Evolutionary conservation across 2,888 invertebrate species (phyloP), one percentile per base, ranked within the genome.

Genomic region (Auanema sp.): DNA sequence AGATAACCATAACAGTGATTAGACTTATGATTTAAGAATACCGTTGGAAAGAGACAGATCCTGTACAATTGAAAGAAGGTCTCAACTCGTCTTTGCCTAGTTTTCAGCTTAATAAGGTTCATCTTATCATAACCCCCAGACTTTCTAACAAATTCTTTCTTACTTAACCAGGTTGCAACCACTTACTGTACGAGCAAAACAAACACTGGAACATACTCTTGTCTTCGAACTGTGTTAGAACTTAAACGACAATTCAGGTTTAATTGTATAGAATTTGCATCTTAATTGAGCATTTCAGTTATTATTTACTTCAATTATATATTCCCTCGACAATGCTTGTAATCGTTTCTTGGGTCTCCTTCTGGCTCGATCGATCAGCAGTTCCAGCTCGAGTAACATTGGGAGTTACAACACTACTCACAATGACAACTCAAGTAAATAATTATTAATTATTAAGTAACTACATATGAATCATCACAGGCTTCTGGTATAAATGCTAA

Each of bases 301-400:
- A 96, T 90, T 97, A 96, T 88, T 89, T 97, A 84, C 94, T 97
- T 85, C 96, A 96, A 89, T 94, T 96, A 87, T 97, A 97, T 89
- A 93, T 96, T 85, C 97, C 97, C 58, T 95, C 95, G 88, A 93
- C 93, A 43, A 84, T 84, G 81, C 68, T 84, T 23, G 82, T 84
- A n/a, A 80, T 80, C 18, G 79, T 80, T 11, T 78, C 78, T 3
- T 75, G 76, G 70, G 70, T 52, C 5, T 61, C 61, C 8, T 58
- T 65, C 53, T 65, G 58, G 54, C 49, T 61, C 33, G 53, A 58
- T 49, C 52, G 70, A 60, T 69, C 74, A 14, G 80, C 83, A 5
- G 83, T 83, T 14, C 83, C 83, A 0, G 83, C 83, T n/a, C 63
- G 83, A 56, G 82, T 83, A 4, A 83, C 82, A 8, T 88, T 95